Conservation (phyloP, 2,797 vertebrate genomes). For the Sebastes oblongus region DNA sequence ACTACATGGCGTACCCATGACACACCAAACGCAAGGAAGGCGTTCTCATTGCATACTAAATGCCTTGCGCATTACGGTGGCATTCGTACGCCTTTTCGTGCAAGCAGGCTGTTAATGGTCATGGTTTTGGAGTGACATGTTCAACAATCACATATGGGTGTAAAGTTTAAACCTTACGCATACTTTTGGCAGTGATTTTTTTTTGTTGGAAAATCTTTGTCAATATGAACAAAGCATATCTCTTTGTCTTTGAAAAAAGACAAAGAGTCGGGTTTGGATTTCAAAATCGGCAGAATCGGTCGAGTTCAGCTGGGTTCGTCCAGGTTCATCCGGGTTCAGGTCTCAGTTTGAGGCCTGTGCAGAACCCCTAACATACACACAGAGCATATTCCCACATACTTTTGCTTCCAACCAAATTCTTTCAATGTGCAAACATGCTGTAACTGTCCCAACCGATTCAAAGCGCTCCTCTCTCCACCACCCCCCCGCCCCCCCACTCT, state of each 20-base stretch:
- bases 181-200: not conserved
- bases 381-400: constrained; percentile 34
- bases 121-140: not conserved
- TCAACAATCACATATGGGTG: not conserved
- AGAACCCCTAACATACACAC: not conserved
- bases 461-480: not conserved
- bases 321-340: constrained; percentile 11
- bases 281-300: not conserved
- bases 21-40: too few species aligned
- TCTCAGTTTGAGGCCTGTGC: constrained; percentile 6
- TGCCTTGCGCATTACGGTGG: too few species aligned
- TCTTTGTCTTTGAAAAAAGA: not conserved
- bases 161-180: not conserved
- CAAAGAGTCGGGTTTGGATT: not conserved
- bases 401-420: constrained; percentile 33
- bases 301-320: constrained; percentile 23
- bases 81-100: too few species aligned
- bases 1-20: too few species aligned
- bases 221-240: not conserved
- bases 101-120: too few species aligned
- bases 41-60: too few species aligned
- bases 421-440: constrained; percentile 48
- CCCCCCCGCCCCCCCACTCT: not conserved
- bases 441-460: constrained; percentile 60
- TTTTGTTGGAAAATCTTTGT: not conserved